phyloP scores from a whole-genome alignment of 92 coral and sea anemone genomes.

The Siderastrea siderea region DNA sequence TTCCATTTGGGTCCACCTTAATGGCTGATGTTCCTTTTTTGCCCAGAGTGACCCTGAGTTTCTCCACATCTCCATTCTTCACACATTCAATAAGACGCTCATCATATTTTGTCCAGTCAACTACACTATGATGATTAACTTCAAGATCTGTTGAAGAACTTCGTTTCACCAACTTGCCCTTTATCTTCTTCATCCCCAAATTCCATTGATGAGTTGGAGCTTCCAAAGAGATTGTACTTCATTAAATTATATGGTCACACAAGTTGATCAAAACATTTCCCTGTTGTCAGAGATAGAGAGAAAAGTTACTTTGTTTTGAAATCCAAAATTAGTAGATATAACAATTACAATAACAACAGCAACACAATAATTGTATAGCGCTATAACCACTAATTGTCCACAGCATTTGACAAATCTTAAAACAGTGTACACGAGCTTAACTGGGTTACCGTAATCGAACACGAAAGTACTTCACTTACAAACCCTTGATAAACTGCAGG shows the following conservation, averaged over 20 bases:
- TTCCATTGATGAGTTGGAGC: not conserved
- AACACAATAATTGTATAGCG: too few species aligned
- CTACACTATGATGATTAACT: not conserved
- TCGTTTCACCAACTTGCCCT: slow-evolving; percentile 81
- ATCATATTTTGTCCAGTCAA: slow-evolving; percentile 92
- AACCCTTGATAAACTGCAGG: too few species aligned
- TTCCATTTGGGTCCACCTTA: slow-evolving; percentile 87
- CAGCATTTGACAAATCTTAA: too few species aligned
- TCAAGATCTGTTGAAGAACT: slow-evolving; percentile 39
- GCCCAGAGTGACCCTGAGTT: slow-evolving; percentile 69
- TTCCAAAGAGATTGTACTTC: not conserved
- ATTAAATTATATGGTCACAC: not conserved
- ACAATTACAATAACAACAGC: too few species aligned
- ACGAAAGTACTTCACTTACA: too few species aligned
- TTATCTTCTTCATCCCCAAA: slow-evolving; percentile 70
- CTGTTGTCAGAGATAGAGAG: not conserved
- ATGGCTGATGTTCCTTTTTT: slow-evolving; percentile 88
- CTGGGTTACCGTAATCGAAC: too few species aligned
- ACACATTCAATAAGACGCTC: slow-evolving; percentile 86
- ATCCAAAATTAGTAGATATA: too few species aligned
- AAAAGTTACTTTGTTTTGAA: not conserved
- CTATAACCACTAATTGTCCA: too few species aligned
- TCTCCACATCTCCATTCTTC: slow-evolving; percentile 78
- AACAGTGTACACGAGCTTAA: too few species aligned
- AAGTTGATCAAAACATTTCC: not conserved